Conservation (phyloP, 1,140 invertebrate species). For the Metaphire vulgaris region DNA sequence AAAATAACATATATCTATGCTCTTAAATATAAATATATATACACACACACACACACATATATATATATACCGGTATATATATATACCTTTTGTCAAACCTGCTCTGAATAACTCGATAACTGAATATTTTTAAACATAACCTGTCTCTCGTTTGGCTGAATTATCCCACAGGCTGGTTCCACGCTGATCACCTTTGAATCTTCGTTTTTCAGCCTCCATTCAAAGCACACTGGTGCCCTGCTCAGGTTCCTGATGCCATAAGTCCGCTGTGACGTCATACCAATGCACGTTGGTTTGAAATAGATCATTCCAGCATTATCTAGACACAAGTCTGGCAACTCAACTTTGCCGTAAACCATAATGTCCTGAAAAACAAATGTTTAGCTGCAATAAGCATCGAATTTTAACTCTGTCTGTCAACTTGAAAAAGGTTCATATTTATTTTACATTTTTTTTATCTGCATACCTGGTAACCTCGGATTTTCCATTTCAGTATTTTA, state of each 20-base stretch:
- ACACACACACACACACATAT: neutral
- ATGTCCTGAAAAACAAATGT: constrained; percentile 36
- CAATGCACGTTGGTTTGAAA: constrained; percentile 49
- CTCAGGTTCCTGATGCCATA: constrained; percentile 49
- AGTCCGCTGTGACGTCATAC: constrained; percentile 37
- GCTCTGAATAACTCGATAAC: neutral
- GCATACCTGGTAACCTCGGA: too few species aligned
- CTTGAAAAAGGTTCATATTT: too few species aligned
- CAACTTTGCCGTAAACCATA: constrained; percentile 43
- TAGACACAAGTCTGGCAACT: constrained; percentile 42
- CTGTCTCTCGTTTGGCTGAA: constrained; percentile 50
- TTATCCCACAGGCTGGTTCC: constrained; percentile 40
- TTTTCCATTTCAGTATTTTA: too few species aligned
- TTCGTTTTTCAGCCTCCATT: constrained; percentile 45
- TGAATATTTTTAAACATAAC: constrained; percentile 30
- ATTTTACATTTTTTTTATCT: too few species aligned
- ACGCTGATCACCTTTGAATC: constrained; percentile 42
- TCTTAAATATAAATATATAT: neutral
- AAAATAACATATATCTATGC: neutral
- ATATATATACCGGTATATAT: neutral
- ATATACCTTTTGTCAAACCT: neutral
- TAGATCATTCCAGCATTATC: constrained; percentile 45
- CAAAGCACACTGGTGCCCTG: constrained; percentile 47
- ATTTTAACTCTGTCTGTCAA: too few species aligned
- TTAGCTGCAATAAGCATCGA: neutral